A percentile compares a stretch with the other conserved stretches of the same genome.
phyloP scores from a whole-genome alignment of 1,140 invertebrate species.

The Diabrotica virgifera region DNA sequence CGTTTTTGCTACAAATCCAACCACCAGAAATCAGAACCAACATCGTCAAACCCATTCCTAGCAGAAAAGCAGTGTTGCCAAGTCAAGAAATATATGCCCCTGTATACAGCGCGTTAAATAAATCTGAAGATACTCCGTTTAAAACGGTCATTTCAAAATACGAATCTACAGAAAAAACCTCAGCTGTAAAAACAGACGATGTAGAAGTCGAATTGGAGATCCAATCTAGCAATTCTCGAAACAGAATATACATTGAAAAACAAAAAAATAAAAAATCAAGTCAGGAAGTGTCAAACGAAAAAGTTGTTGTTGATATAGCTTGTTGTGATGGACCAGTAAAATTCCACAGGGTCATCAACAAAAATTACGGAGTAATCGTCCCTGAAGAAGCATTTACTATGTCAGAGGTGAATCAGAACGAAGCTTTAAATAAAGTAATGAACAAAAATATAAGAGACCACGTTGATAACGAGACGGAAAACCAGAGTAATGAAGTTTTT shows the following conservation, averaged over 20 bases:
- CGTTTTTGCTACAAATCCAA: conserved; percentile 48
- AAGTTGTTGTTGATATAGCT: conserved; percentile 74
- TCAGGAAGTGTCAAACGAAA: conserved; percentile 36
- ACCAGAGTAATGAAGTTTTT: conserved; percentile 52
- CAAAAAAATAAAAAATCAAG: conserved; percentile 23
- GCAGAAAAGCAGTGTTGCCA: conserved; percentile 42
- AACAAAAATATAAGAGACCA: conserved; percentile 51
- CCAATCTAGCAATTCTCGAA: conserved; percentile 33
- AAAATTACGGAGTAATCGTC: conserved; percentile 59
- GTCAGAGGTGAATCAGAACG: conserved; percentile 44
- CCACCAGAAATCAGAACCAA: conserved; percentile 32
- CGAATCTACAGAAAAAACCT: conserved; percentile 24
- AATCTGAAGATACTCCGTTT: conserved; percentile 41
- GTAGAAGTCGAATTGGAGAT: conserved; percentile 46
- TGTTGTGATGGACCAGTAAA: conserved; percentile 84
- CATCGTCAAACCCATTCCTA: conserved; percentile 52
- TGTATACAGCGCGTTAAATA: conserved; percentile 25
- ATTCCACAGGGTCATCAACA: conserved; percentile 75
- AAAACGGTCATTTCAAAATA: conserved; percentile 25
- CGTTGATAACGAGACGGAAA: conserved; percentile 40
- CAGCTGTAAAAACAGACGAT: conserved; percentile 46
- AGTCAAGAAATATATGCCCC: conserved; percentile 34
- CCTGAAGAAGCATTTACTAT: conserved; percentile 37
- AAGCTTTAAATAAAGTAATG: conserved; percentile 50
- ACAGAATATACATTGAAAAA: conserved; percentile 26